Evolutionary conservation across 1,140 invertebrate species (phyloP).

Genomic region (Harpegnathos saltator): DNA sequence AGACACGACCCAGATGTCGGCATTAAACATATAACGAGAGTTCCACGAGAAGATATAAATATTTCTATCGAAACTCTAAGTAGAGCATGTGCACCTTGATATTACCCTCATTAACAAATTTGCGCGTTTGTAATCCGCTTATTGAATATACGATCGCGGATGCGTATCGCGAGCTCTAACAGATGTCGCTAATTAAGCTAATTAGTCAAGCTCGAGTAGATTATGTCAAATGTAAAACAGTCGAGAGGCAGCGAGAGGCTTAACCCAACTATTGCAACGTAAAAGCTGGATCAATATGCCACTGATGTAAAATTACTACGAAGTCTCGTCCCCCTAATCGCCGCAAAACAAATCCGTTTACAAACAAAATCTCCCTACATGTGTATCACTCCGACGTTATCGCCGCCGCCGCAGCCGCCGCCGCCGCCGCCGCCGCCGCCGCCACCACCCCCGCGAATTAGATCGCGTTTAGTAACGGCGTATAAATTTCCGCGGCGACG

Average conservation of each 20-base stretch:
- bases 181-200: slow-evolving; percentile 30
- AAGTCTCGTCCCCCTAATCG: neutral
- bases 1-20: neutral
- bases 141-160: slow-evolving; percentile 7
- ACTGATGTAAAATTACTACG: slow-evolving; percentile 6
- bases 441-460: neutral
- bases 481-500: no score
- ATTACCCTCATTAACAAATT: slow-evolving; percentile 15
- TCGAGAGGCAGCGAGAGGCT: neutral
- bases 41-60: neutral
- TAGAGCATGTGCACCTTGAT: neutral
- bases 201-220: slow-evolving; percentile 10
- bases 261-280: neutral
- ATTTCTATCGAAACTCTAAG: neutral
- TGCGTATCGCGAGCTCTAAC: slow-evolving; percentile 1
- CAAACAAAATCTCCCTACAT: neutral
- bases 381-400: no score
- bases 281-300: neutral
- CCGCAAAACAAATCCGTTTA: slow-evolving; percentile 1
- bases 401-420: no score
- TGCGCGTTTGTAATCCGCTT: slow-evolving; percentile 13
- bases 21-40: neutral
- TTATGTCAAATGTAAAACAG: slow-evolving; percentile 5
- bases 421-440: no score
- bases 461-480: neutral